Evolutionary conservation across 2,888 invertebrate species (phyloP), one percentile per base, ranked within the genome.

Genomic region (Anoncus sp.): DNA sequence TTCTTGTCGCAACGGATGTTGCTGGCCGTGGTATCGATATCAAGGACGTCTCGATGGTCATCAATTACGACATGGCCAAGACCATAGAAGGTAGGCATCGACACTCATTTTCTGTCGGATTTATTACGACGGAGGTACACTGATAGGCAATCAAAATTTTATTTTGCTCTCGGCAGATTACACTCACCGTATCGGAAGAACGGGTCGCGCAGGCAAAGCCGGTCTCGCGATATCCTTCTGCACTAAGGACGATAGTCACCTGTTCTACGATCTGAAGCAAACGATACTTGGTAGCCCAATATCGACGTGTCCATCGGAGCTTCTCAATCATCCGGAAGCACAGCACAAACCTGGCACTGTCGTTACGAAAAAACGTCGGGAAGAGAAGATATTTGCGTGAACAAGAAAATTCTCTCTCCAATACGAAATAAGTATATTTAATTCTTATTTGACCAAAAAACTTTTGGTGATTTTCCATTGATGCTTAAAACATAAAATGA

Each of bases 1-100:
- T 99, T 88, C 92, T 99, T 85, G 99, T 99, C 47, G 99, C 99
- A 0, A 99, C 99, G 0, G 99, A 99, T 92, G 99, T 99, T 0
- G 99, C 99, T 83, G 99, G 99, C 84, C 96, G 99, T 94, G 99
- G 99, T 97, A 99, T 99, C 84, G 99, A 99, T 90, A 99, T 99
- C 90, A 99, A 99, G 91, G 99, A 99, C 91, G 99, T 99, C 2
- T 98, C 99, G 7, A 94, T 99, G 92, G 99, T 99, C 80, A 98
- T 99, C 86, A 99, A 99, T 92, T 99, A 99, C 87, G 99, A 99
- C 90, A 99, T 99, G 99, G 99, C 99, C 0, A 99, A 99, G 92
- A 95, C 96, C 18, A 99, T 99, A 87, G 99, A 99, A 93, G 95
- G 95, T 94, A 90, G 84, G 74, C 2, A 16, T 16, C 20, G 9